Conservation (phyloP, 2,888 invertebrate species). For the Peribatodes rhomboidaria region DNA sequence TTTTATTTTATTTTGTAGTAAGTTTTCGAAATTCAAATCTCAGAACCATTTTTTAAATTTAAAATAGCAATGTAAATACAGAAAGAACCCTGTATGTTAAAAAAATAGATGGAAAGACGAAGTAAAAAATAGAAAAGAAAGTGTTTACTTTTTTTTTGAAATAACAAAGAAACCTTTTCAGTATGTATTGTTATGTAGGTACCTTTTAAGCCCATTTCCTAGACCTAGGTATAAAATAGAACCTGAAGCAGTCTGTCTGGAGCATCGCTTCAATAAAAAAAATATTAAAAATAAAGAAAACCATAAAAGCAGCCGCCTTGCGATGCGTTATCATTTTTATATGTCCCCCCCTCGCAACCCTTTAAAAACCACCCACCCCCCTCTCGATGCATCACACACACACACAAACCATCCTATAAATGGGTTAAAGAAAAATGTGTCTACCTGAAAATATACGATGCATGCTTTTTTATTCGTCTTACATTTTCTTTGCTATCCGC, state of each 20-base stretch:
- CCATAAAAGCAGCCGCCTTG: slow-evolving; percentile 86
- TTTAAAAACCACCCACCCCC: slow-evolving; percentile 58
- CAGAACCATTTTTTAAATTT: no score
- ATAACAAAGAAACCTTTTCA: neutral
- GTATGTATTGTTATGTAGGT: slow-evolving; percentile 1
- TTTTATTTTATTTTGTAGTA: no score
- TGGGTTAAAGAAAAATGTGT: slow-evolving; percentile 87
- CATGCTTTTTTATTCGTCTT: slow-evolving; percentile 82
- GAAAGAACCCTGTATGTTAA: no score
- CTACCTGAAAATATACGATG: slow-evolving; percentile 87
- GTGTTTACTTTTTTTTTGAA: no score
- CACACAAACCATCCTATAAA: slow-evolving; percentile 78
- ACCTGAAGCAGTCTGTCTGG: slow-evolving; percentile 39
- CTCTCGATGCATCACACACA: slow-evolving; percentile 70
- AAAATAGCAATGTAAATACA: no score
- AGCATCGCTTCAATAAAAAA: slow-evolving; percentile 76
- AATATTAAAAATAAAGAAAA: slow-evolving; percentile 83
- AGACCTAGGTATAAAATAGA: slow-evolving; percentile 41
- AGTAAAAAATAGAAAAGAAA: no score
- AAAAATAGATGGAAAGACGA: no score
- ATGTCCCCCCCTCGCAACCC: slow-evolving; percentile 74
- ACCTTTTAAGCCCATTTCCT: slow-evolving; percentile 34
- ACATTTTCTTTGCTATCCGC: slow-evolving; percentile 86
- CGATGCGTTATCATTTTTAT: slow-evolving; percentile 87
- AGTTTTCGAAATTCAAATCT: no score